These are phyloP conservation scores for Ceratotherium simum DNA, from an alignment of 2,113 vertebrate species.

Conservation along the genomic window DNA sequence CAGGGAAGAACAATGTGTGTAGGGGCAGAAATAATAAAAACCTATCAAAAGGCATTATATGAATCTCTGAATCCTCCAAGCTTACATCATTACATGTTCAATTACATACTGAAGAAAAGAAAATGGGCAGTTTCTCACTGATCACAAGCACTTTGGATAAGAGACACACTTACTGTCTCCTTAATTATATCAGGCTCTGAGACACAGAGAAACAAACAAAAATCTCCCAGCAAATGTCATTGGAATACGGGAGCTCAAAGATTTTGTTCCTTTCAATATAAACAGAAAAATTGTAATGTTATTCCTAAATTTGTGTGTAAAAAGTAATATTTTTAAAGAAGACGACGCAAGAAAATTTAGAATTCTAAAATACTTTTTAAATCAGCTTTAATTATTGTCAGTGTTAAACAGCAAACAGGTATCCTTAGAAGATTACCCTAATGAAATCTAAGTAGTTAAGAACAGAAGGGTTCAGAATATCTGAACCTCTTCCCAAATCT, in stretches of 20 bases:
- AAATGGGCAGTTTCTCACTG: neutral
- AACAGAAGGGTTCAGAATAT: neutral
- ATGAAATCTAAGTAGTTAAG: neutral
- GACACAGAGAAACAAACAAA: neutral
- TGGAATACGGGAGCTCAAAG: neutral
- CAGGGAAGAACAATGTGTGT: neutral
- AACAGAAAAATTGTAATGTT: neutral
- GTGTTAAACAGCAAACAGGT: neutral
- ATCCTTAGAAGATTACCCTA: neutral
- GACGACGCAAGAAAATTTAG: neutral
- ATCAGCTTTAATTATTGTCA: neutral
- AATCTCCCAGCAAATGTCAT: neutral
- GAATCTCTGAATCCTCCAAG: neutral
- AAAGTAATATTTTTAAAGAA: neutral
- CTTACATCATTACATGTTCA: neutral
- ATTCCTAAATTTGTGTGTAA: neutral
- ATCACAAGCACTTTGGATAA: neutral
- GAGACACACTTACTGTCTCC: neutral
- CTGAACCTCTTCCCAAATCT: neutral
- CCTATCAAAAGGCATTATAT: neutral
- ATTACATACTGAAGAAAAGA: neutral
- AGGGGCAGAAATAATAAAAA: neutral
- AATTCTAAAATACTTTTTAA: neutral
- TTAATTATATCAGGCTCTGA: neutral
- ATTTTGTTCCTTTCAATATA: neutral